phyloP scores from a whole-genome alignment of 2,797 vertebrate genomes.

The Rhabdophis nuchalis region DNA sequence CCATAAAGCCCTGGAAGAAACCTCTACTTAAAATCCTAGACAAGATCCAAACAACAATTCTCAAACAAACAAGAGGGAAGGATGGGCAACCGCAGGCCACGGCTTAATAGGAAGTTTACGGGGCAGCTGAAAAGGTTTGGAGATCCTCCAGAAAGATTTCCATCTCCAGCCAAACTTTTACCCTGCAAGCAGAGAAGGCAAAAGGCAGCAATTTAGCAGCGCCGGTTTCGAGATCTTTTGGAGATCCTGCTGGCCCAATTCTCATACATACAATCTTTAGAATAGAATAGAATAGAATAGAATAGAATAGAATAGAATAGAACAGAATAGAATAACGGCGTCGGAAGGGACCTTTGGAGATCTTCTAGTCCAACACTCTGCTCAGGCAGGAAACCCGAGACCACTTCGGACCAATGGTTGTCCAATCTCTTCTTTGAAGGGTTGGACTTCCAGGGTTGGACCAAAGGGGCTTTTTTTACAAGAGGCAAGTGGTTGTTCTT shows the following conservation, averaged over 20 bases:
- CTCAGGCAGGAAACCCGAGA: no score
- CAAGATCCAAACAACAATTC: background rate
- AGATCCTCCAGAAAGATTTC: background rate
- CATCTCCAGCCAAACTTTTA: slow-evolving; percentile 29
- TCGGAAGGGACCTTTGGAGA: no score
- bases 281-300: no score
- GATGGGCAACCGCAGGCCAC: slow-evolving; percentile 1
- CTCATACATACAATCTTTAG: background rate
- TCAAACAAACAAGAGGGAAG: slow-evolving; percentile 18
- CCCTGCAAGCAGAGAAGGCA: background rate
- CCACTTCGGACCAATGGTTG: no score
- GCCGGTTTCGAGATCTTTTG: background rate
- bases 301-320: no score
- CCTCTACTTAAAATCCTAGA: slow-evolving; percentile 15
- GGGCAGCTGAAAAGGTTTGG: slow-evolving; percentile 15
- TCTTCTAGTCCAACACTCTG: no score
- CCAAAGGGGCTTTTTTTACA: no score
- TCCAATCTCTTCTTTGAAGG: no score
- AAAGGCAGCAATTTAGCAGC: slow-evolving; percentile 6
- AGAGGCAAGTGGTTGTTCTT: no score
- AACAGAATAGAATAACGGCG: no score
- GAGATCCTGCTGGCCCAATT: background rate
- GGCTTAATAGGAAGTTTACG: slow-evolving; percentile 14
- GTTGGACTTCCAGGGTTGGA: no score
- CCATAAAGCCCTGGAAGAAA: background rate